Percentiles rank a stretch among this genome's conserved stretches.
phyloP scores from a whole-genome alignment of 1,140 invertebrate species.

The Trissolcus basalis region DNA sequence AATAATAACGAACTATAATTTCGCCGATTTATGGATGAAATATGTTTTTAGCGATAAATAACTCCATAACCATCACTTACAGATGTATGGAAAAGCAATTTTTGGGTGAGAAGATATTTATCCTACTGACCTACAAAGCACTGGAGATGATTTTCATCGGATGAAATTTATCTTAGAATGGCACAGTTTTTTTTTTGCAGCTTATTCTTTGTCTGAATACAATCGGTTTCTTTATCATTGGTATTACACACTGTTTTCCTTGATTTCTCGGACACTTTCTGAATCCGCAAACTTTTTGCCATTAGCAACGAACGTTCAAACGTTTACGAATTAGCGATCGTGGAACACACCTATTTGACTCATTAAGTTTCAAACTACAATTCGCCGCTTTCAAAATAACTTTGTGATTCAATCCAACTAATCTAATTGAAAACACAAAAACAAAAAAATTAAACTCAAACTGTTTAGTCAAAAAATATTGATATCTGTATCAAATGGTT shows the following conservation, averaged over 20 bases:
- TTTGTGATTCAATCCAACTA: constrained; percentile 7
- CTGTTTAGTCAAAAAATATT: no score
- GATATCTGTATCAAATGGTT: no score
- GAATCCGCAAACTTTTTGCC: constrained; percentile 1
- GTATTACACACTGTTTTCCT: no score
- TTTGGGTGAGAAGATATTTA: constrained; percentile 27
- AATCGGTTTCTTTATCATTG: constrained; percentile 7
- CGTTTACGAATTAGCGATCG: background rate
- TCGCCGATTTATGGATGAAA: constrained; percentile 3
- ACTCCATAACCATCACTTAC: constrained; percentile 15
- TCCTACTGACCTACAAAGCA: constrained; percentile 28
- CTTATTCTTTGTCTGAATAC: constrained; percentile 2
- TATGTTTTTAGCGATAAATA: constrained; percentile 13
- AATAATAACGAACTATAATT: no score
- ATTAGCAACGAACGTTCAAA: background rate
- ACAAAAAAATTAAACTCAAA: constrained; percentile 11
- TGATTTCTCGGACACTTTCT: no score
- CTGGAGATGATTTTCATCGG: constrained; percentile 18
- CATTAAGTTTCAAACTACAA: background rate
- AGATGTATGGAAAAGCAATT: constrained; percentile 10
- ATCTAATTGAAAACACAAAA: constrained; percentile 13
- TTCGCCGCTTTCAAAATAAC: background rate
- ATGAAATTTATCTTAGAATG: constrained; percentile 18
- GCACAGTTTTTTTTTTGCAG: constrained; percentile 8
- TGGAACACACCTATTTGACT: background rate